These are phyloP conservation scores for Anoplolepis gracilipes DNA, from an alignment of 1,140 invertebrate genomes.

Conservation along the genomic window DNA sequence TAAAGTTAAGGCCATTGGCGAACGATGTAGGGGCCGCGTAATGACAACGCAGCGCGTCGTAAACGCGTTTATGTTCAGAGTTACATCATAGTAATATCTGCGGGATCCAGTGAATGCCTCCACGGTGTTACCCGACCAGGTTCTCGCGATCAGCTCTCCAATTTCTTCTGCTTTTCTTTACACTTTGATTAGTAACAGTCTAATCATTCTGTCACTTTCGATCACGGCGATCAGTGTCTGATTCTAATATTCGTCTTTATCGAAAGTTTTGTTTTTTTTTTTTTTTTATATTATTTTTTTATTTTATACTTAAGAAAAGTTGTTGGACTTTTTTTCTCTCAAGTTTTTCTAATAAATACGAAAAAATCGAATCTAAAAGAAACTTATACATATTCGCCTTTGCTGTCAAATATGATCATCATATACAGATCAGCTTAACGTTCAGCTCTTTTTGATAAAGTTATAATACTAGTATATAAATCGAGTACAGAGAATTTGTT, in stretches of 20 bases:
- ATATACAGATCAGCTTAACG: background rate
- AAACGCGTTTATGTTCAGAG: slow-evolving; percentile 86
- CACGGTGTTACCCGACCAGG: slow-evolving; percentile 71
- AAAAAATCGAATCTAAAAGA: background rate
- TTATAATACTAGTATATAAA: background rate
- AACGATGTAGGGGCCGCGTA: slow-evolving; percentile 84
- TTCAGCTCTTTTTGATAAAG: background rate
- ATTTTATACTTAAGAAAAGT: background rate
- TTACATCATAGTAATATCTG: slow-evolving; percentile 85
- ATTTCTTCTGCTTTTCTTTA: slow-evolving; percentile 60
- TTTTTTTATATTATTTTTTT: background rate
- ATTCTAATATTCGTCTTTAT: background rate
- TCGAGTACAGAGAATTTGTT: background rate
- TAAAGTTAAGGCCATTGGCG: slow-evolving; percentile 84
- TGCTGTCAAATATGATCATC: background rate
- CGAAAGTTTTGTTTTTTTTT: background rate
- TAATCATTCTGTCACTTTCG: slow-evolving; percentile 46
- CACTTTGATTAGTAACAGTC: slow-evolving; percentile 38
- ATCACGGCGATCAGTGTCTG: slow-evolving; percentile 11
- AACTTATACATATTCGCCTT: background rate
- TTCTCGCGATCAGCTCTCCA: slow-evolving; percentile 39
- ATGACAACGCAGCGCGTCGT: slow-evolving; percentile 86
- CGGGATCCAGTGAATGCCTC: slow-evolving; percentile 79
- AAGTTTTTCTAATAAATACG: background rate
- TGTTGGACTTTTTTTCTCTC: background rate